Evolutionary conservation across 1,140 invertebrate species (phyloP).

Genomic region (Diorhabda sublineata): DNA sequence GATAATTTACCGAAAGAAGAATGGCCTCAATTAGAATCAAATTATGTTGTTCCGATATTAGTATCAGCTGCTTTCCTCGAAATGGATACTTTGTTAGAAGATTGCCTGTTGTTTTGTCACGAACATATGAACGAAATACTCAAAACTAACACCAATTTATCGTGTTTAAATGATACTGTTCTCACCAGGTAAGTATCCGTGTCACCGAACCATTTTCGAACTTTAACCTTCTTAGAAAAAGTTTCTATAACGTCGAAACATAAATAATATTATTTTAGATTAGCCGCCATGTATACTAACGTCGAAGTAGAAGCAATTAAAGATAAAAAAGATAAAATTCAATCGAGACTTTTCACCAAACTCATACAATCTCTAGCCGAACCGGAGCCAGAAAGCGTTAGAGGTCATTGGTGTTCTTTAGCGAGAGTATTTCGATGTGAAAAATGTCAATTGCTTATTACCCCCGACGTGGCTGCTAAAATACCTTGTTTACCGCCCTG

Average conservation of each 20-base stretch:
- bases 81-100: slow-evolving; percentile 82
- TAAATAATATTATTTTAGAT: slow-evolving; percentile 46
- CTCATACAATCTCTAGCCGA: slow-evolving; percentile 71
- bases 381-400: slow-evolving; percentile 62
- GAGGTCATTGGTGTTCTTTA: slow-evolving; percentile 75
- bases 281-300: slow-evolving; percentile 77
- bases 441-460: slow-evolving; percentile 55
- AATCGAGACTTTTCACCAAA: slow-evolving; percentile 77
- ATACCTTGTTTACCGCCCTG: slow-evolving; percentile 63
- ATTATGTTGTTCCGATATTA: slow-evolving; percentile 84
- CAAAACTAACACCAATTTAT: slow-evolving; percentile 70
- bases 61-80: slow-evolving; percentile 91
- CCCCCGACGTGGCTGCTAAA: slow-evolving; percentile 59
- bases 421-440: slow-evolving; percentile 59
- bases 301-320: slow-evolving; percentile 69
- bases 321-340: slow-evolving; percentile 79
- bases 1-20: slow-evolving; percentile 61
- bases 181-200: slow-evolving; percentile 56
- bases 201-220: no score
- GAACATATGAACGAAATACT: slow-evolving; percentile 76
- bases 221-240: no score
- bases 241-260: no score
- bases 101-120: slow-evolving; percentile 77
- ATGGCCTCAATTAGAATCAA: slow-evolving; percentile 72
- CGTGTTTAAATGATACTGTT: slow-evolving; percentile 76